phyloP scores from a whole-genome alignment of 2,888 invertebrate species.

The Portevinia maculata region DNA sequence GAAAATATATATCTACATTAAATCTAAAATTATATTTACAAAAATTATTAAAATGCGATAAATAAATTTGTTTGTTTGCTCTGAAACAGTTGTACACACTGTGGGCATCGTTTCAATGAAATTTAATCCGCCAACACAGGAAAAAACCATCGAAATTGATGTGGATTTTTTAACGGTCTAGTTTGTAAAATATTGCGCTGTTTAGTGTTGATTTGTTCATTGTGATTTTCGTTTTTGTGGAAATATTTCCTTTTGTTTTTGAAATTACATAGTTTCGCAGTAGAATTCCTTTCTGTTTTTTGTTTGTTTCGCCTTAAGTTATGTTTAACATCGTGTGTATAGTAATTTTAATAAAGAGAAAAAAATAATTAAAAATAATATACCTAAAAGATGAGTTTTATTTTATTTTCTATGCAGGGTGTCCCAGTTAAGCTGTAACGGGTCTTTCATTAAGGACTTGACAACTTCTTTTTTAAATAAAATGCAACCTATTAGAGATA shows the following conservation, averaged over 20 bases:
- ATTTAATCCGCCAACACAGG: constrained; percentile 59
- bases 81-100: constrained; percentile 28
- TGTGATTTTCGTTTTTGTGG: constrained; percentile 24
- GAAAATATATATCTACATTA: constrained; percentile 30
- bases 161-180: constrained; percentile 4
- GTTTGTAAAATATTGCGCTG: constrained; percentile 20
- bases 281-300: constrained; percentile 1
- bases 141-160: constrained; percentile 35
- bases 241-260: constrained; percentile 10
- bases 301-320: constrained; percentile 25
- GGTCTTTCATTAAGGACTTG: no score
- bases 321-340: constrained; percentile 55
- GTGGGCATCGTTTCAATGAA: constrained; percentile 38
- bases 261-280: constrained; percentile 1
- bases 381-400: constrained; percentile 1
- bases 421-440: no score
- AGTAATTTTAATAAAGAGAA: constrained; percentile 67
- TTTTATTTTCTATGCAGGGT: background rate
- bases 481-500: no score
- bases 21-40: constrained; percentile 66
- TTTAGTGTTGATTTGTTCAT: constrained; percentile 42
- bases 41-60: constrained; percentile 25
- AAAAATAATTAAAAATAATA: constrained; percentile 45
- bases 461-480: no score
- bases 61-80: constrained; percentile 39